Evolutionary conservation across 2,888 invertebrate genomes (phyloP), one percentile per base, ranked within the genome.

Genomic region (Drosophila mimetica): DNA sequence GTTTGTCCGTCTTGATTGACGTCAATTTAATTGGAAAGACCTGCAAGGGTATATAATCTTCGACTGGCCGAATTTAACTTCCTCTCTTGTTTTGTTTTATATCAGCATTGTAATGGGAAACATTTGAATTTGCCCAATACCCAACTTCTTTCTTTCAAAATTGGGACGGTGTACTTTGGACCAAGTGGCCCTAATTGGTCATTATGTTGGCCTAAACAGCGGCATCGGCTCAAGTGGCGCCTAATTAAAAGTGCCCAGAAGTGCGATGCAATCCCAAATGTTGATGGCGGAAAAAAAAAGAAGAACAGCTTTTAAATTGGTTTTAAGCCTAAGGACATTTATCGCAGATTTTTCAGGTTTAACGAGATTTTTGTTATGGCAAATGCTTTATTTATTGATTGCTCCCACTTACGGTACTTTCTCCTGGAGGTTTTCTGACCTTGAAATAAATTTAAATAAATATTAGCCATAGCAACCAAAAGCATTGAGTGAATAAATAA

Each of bases 161-260:
- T n/a, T 25, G 25, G 20, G 25, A 28, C 63, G 28, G 51, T 73
- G 67, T 51, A 47, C 25, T 52, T 67, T 77, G 51, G 67, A 53
- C 78, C 79, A 85, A 87, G 86, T 82, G 76, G 79, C 64, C 79
- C 86, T 87, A 87, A 81, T 81, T 85, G 86, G 79, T 69, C 88
- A 82, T 87, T 85, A 87, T 76, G 76, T 73, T 76, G 81, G 86
- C 83, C 81, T 50, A 74, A 66, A 54, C 53, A 54, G 18, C 48
- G 39, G 46, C 28, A 41, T 13, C 16, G 37, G 18, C 41, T 71
- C 73, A 52, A 72, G 58, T 51, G 64, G 55, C 54, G 76, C 73
- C 86, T 82, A 87, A 81, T 81, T 87, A 87, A 81, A 87, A 82
- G 83, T 73, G 74, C 79, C 86, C 69, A 75, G 64, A 85, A 81